Conservation (phyloP, 2,888 invertebrate species). For the Mesopsocus fuscifrons region DNA sequence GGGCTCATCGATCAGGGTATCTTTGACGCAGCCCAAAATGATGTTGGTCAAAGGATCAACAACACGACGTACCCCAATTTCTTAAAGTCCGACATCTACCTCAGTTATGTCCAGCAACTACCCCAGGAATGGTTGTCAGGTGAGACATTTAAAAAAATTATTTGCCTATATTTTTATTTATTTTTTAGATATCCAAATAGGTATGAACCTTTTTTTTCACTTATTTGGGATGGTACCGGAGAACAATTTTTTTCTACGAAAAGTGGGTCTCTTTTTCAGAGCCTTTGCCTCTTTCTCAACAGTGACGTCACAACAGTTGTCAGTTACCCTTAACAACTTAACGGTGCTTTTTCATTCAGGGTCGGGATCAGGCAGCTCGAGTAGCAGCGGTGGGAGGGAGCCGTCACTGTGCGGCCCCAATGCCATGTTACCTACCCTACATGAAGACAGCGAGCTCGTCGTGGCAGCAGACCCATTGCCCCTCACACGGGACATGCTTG, state of each 20-base stretch:
- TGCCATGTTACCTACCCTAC: constrained; percentile 56
- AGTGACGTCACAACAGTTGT: too few relatives aligned
- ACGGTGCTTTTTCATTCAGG: too few relatives aligned
- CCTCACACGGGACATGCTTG: constrained; percentile 59
- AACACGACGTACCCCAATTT: constrained; percentile 84
- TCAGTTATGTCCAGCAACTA: constrained; percentile 55
- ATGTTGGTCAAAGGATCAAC: constrained; percentile 67
- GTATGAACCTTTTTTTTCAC: too few relatives aligned
- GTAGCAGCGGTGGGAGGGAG: constrained; percentile 2
- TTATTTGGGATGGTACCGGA: too few relatives aligned
- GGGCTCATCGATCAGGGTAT: constrained; percentile 52
- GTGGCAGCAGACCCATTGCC: constrained; percentile 28
- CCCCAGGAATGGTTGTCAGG: constrained; percentile 13
- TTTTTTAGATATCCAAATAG: too few relatives aligned
- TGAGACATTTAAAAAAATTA: background rate
- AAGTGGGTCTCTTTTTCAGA: too few relatives aligned
- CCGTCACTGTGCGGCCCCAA: constrained; percentile 18
- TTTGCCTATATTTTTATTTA: background rate
- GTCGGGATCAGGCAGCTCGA: background rate
- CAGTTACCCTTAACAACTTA: too few relatives aligned
- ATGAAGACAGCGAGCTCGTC: constrained; percentile 63
- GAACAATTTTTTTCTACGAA: too few relatives aligned
- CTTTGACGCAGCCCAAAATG: constrained; percentile 67
- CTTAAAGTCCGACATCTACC: constrained; percentile 80
- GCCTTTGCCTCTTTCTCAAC: too few relatives aligned